phyloP scores from a whole-genome alignment of 1,140 invertebrate species.

The Apis florea region DNA sequence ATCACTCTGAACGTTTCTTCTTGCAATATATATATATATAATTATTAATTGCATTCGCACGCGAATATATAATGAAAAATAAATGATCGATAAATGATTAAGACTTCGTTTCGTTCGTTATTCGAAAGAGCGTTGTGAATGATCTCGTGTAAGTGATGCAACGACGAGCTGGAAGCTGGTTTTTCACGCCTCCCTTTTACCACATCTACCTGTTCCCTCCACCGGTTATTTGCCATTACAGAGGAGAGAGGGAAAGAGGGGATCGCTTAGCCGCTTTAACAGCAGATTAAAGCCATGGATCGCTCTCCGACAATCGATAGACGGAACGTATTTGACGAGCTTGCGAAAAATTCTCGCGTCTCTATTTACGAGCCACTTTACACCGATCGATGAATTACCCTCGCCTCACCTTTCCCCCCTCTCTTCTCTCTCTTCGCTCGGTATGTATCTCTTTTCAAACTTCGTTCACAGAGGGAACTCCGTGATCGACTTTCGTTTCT shows the following conservation, averaged over 20 bases:
- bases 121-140: not conserved
- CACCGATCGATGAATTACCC: constrained; percentile 7
- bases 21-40: no score
- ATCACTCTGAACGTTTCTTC: no score
- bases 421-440: no score
- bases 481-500: not conserved
- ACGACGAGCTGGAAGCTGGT: not conserved
- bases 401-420: not conserved
- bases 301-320: not conserved
- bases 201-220: not conserved
- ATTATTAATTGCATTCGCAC: no score
- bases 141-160: not conserved
- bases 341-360: not conserved
- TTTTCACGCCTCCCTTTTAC: not conserved
- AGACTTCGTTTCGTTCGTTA: no score
- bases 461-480: no score
- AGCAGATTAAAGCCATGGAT: not conserved
- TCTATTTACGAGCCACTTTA: not conserved
- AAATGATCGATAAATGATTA: no score
- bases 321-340: not conserved
- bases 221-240: not conserved
- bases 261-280: not conserved
- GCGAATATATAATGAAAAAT: no score
- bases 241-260: not conserved
- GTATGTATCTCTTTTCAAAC: not conserved